Evolutionary conservation across 2,113 vertebrate genomes (phyloP), one percentile per base, ranked within the genome.

Genomic region (Sturnus vulgaris): DNA sequence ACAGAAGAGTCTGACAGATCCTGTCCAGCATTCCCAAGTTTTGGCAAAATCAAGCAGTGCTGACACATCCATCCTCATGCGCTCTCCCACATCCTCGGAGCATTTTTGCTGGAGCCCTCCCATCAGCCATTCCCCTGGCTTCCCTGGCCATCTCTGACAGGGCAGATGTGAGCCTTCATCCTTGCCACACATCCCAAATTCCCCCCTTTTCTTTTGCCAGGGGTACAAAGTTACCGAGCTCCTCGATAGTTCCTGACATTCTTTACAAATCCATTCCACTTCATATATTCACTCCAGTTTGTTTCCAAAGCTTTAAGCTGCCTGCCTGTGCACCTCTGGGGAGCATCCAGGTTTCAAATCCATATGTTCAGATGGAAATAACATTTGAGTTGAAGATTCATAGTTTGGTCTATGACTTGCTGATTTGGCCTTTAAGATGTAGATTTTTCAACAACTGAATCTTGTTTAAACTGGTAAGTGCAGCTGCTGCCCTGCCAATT

Each of bases 401-500:
- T 94, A 79, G 77, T 95, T 95, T 89, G 86, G 89, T 84, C 94
- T 92, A 15, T 9, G 49, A 79, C 60, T 86, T 89, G 69, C 73
- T 82, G 92, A 81, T 95, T 78, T 95, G 89, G 95, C 84, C 86
- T 92, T 90, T 88, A 86, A 84, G 64, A 79, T 20, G 53, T 30
- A 64, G 83, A 42, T 82, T 93, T 93, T 97, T 91, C 69, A 72
- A 71, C 69, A 79, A 91, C 44, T 2, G 1, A 93, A 72, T 82
- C 89, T 91, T 63, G 82, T 90, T 94, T 89, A 91, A 97, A 91
- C 81, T 93, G 94, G 86, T 95, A 53, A 95, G 69, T 46, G 88
- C 81, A 93, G 83, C 86, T 92, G 91, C 86, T 1, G 49, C 69
- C 73, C 81, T 96, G 95, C 91, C 92, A 89, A 91, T 93, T 91